Conservation (phyloP, 2,113 vertebrate species). For the Mellivora capensis region DNA sequence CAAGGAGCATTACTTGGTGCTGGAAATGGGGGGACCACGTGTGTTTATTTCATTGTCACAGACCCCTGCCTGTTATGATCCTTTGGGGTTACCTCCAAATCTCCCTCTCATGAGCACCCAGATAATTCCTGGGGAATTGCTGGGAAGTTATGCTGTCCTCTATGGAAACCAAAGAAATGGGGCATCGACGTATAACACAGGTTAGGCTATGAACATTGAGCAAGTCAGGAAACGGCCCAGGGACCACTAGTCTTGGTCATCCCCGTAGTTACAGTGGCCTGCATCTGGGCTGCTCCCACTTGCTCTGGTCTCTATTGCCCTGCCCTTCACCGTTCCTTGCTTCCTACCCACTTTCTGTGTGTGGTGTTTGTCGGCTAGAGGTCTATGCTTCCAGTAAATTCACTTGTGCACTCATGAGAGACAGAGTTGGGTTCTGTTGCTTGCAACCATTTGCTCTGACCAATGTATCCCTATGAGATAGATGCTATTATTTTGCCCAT, state of each 20-base stretch:
- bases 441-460: background rate
- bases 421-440: background rate
- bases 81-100: background rate
- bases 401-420: accelerated
- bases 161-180: background rate
- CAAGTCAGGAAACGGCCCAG: background rate
- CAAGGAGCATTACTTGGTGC: accelerated
- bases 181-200: accelerated
- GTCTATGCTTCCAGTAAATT: background rate
- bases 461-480: accelerated
- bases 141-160: background rate
- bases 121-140: background rate
- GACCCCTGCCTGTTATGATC: background rate
- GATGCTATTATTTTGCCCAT: background rate
- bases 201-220: background rate
- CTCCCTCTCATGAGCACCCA: background rate
- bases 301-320: background rate
- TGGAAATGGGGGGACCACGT: accelerated
- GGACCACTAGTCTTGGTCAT: too few species aligned
- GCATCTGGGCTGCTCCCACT: background rate
- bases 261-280: accelerated
- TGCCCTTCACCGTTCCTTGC: background rate
- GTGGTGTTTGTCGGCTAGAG: background rate
- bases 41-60: background rate
- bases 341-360: background rate